These are phyloP conservation scores for Rhineura floridana DNA, from an alignment of 2,113 vertebrate species.

Conservation along the genomic window DNA sequence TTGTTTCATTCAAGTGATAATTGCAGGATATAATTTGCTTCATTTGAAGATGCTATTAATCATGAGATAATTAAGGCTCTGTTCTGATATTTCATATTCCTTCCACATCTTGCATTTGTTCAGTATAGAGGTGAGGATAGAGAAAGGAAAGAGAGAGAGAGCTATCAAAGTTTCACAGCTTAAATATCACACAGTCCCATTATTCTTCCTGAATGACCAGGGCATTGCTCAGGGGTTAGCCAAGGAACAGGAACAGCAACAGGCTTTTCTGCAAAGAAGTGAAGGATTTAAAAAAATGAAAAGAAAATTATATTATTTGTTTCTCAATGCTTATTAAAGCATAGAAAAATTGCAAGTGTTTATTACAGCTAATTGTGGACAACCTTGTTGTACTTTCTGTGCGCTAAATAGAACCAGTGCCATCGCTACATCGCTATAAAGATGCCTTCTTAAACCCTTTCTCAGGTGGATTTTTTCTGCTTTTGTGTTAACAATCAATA, in stretches of 20 bases:
- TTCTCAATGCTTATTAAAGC: not conserved
- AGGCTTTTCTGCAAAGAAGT: not conserved
- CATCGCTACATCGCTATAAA: not conserved
- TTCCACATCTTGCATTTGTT: constrained; percentile 34
- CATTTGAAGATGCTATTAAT: constrained; percentile 38
- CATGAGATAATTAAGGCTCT: constrained; percentile 9
- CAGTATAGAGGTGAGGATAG: not conserved
- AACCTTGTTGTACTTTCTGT: not conserved
- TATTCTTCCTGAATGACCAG: not conserved
- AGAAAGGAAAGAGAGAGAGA: not conserved
- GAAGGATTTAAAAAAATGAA: not conserved
- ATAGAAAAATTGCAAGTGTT: not conserved
- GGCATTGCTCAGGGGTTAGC: not conserved
- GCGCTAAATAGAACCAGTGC: not conserved
- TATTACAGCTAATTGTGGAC: constrained; percentile 1
- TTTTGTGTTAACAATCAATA: not conserved
- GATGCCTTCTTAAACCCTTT: not conserved
- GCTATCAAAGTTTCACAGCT: constrained; percentile 8
- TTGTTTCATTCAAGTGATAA: constrained; percentile 32
- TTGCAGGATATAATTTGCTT: constrained; percentile 35
- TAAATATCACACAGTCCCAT: not conserved
- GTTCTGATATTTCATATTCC: not conserved
- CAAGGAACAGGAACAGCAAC: not conserved
- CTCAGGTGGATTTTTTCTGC: not conserved
- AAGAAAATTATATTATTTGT: not conserved